These are phyloP conservation scores for Hormiphora californensis DNA, from an alignment of 37 sponge, comb jelly and placozoan genomes.

Conservation along the genomic window DNA sequence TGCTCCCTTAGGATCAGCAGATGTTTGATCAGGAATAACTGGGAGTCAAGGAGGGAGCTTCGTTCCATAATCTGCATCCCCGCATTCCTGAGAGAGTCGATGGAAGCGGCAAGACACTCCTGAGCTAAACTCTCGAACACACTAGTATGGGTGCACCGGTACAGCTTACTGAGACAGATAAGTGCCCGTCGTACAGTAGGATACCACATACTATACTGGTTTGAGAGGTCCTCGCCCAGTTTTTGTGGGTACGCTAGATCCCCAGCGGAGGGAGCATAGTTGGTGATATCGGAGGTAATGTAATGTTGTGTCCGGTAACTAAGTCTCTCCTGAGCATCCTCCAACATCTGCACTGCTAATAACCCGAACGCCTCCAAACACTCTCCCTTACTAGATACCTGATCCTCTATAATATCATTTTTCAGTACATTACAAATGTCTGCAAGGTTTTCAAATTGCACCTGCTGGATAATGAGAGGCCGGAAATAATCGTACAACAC, in stretches of 20 bases:
- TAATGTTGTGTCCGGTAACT: slow-evolving; percentile 89
- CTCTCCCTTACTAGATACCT: slow-evolving; percentile 57
- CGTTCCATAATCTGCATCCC: slow-evolving; percentile 59
- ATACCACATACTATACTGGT: slow-evolving; percentile 99
- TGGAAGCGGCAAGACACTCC: slow-evolving; percentile 82
- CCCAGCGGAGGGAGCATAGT: slow-evolving; percentile 81
- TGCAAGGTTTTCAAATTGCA: slow-evolving; percentile 90
- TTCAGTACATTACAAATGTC: slow-evolving; percentile 89
- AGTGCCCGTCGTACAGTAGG: slow-evolving; percentile 92
- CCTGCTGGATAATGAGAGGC: slow-evolving; percentile 81
- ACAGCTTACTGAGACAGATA: slow-evolving; percentile 91
- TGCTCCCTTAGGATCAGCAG: slow-evolving; percentile 94
- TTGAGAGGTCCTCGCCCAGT: slow-evolving; percentile 67
- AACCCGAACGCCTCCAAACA: slow-evolving; percentile 72
- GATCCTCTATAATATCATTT: slow-evolving; percentile 55
- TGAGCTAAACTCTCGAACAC: slow-evolving; percentile 95
- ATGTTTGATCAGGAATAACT: slow-evolving; percentile 94
- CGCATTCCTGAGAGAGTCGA: slow-evolving; percentile 77
- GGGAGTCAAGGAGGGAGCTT: slow-evolving; percentile 63
- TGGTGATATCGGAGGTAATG: slow-evolving; percentile 81
- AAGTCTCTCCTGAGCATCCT: slow-evolving; percentile 93
- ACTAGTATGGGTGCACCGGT: slow-evolving; percentile 82
- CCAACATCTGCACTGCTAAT: slow-evolving; percentile 74
- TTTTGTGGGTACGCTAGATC: slow-evolving; percentile 98
- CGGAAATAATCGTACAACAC: slow-evolving; percentile 77